These are phyloP conservation scores for Hephaestus fuliginosus DNA, from an alignment of 2,797 vertebrate genomes.

Conservation along the genomic window DNA sequence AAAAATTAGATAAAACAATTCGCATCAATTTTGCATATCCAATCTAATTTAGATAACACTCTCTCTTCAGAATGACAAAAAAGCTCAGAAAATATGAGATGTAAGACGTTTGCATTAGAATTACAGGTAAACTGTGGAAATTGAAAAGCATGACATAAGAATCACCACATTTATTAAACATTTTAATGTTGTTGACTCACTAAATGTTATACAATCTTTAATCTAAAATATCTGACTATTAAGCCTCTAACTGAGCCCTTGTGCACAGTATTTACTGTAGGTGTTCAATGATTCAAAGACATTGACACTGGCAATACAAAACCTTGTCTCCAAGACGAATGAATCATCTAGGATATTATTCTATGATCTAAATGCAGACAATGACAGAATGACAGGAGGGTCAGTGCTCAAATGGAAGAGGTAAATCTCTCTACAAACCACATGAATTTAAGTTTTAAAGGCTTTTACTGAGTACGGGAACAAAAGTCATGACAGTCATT, in stretches of 20 bases:
- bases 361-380: slow-evolving; percentile 3
- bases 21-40: neutral
- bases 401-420: slow-evolving; percentile 5
- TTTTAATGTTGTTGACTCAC: neutral
- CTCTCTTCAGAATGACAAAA: neutral
- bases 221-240: neutral
- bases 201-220: slow-evolving; percentile 7
- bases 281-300: neutral
- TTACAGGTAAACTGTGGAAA: slow-evolving; percentile 1
- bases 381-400: neutral
- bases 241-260: neutral
- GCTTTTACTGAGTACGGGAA: slow-evolving; percentile 20
- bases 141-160: neutral
- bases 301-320: neutral
- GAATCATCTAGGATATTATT: slow-evolving; percentile 4
- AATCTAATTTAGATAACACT: slow-evolving; percentile 9
- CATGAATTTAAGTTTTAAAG: slow-evolving; percentile 34
- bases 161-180: neutral
- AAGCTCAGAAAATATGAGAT: neutral
- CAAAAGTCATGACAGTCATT: slow-evolving; percentile 20
- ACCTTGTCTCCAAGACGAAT: slow-evolving; percentile 4
- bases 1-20: neutral
- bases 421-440: neutral
- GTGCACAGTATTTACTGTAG: slow-evolving; percentile 2
- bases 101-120: neutral